Evolutionary conservation across 2,888 invertebrate genomes (phyloP).

Genomic region (Cephus rjabovi): DNA sequence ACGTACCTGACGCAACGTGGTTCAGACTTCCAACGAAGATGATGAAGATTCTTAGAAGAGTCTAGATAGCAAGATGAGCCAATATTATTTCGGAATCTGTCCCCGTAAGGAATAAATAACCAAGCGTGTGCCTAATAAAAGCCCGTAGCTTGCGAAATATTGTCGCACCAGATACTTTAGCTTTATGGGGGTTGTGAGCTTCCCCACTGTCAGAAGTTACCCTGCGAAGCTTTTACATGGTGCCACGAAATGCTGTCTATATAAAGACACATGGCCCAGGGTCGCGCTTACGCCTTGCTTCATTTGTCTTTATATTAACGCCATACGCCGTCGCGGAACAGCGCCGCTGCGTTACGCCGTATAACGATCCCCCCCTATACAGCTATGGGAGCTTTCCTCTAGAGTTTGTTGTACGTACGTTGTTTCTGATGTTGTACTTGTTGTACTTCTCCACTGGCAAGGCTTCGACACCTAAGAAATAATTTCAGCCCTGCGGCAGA

Average conservation of each 20-base stretch:
- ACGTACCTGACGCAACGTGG: not conserved
- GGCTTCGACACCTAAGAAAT: not conserved
- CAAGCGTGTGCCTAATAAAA: constrained; percentile 52
- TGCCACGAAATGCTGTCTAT: constrained; percentile 46
- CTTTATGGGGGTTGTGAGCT: not conserved
- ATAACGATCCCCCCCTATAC: not conserved
- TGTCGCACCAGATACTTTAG: constrained; percentile 27
- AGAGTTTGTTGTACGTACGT: not conserved
- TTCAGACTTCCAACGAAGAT: not conserved
- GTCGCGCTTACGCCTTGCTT: constrained; percentile 44
- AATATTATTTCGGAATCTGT: constrained; percentile 54
- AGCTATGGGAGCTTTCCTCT: not conserved
- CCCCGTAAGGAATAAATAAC: constrained; percentile 52
- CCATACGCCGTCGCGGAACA: constrained; percentile 21
- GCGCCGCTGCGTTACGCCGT: not conserved
- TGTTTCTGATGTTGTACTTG: not conserved
- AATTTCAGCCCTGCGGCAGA: not conserved
- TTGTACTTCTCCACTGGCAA: not conserved
- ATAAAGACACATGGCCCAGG: constrained; percentile 56
- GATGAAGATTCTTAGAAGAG: not conserved
- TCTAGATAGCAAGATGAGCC: not conserved
- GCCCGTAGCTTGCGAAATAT: constrained; percentile 38
- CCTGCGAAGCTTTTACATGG: constrained; percentile 30
- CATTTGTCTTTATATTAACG: constrained; percentile 62
- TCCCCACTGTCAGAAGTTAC: constrained; percentile 33